phyloP scores from a whole-genome alignment of 2,113 vertebrate genomes.

The Pongo abelii region DNA sequence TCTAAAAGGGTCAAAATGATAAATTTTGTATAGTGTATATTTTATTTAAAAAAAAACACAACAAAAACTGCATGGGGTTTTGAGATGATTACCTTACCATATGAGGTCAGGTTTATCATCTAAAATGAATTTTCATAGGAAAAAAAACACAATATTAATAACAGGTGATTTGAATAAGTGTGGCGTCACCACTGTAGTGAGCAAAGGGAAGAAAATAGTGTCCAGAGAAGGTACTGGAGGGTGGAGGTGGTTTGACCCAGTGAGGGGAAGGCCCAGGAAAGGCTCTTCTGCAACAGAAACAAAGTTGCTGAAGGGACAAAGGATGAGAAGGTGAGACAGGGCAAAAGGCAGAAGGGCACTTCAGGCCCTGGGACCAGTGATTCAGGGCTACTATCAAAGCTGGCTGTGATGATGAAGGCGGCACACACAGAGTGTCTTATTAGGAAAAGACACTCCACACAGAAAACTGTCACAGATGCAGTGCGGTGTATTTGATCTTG shows the following conservation, averaged over 20 bases:
- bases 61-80: neutral
- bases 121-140: neutral
- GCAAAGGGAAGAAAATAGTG: neutral
- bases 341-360: neutral
- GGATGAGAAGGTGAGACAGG: neutral
- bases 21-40: neutral
- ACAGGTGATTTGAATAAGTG: neutral
- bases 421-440: neutral
- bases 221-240: neutral
- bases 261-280: neutral
- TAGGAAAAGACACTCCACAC: neutral
- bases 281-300: neutral
- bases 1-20: neutral
- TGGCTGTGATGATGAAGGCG: neutral
- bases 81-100: neutral
- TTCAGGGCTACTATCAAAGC: neutral
- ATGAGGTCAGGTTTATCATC: neutral
- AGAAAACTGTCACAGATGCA: neutral
- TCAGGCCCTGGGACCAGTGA: neutral
- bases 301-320: neutral
- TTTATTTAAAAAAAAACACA: neutral
- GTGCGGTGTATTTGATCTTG: neutral
- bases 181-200: no score
- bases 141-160: neutral
- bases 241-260: neutral